These are phyloP conservation scores for Botia almorhae DNA, from an alignment of 2,797 vertebrate genomes.

Conservation along the genomic window DNA sequence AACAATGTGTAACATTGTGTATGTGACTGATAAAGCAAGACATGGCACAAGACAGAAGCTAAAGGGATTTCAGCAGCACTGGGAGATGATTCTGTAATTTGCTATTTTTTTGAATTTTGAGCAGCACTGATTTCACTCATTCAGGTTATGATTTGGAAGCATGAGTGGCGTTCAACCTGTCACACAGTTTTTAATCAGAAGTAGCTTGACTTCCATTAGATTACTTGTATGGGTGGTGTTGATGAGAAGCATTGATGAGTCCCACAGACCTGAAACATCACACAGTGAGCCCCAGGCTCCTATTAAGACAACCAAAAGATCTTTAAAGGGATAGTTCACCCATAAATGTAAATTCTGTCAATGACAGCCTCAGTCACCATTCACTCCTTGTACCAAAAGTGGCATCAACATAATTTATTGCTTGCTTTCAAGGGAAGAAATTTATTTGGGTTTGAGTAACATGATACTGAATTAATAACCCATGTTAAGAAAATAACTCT, in stretches of 20 bases:
- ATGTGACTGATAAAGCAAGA: no score
- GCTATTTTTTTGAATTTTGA: slow-evolving; percentile 4
- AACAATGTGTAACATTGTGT: no score
- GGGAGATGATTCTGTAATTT: not conserved
- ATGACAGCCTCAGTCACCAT: no score
- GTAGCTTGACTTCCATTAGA: slow-evolving; percentile 10
- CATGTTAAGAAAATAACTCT: no score
- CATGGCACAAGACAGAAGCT: not conserved
- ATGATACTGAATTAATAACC: no score
- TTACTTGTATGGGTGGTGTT: not conserved
- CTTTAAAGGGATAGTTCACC: not conserved
- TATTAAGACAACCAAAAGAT: not conserved
- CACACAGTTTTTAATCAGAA: slow-evolving; percentile 32
- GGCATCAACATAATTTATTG: no score
- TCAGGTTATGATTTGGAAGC: not conserved
- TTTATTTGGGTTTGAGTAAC: no score
- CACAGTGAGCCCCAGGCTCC: not conserved
- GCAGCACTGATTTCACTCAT: not conserved
- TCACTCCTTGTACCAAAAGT: no score
- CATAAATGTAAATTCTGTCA: no score
- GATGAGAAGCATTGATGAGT: slow-evolving; percentile 7
- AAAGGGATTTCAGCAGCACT: not conserved
- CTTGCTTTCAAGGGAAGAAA: no score
- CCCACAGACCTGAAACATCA: slow-evolving; percentile 6
- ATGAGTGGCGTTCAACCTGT: slow-evolving; percentile 4